phyloP scores from a whole-genome alignment of 1,140 invertebrate genomes.

The Vanessa atalanta region DNA sequence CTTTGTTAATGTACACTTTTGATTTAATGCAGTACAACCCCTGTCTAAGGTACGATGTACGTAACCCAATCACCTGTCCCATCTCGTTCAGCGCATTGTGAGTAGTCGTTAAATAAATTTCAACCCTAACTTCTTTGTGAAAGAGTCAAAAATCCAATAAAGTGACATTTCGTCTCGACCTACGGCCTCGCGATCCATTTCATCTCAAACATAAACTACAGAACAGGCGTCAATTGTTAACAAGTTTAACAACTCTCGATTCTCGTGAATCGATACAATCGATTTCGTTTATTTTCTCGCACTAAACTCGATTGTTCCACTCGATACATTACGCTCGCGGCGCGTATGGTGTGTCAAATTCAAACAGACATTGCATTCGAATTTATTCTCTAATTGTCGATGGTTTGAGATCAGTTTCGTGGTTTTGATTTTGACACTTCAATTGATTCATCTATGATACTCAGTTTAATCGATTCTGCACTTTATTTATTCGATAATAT shows the following conservation, averaged over 20 bases:
- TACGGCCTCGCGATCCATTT: slow-evolving; percentile 75
- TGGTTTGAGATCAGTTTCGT: slow-evolving; percentile 54
- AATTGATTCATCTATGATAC: slow-evolving; percentile 51
- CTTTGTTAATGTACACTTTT: slow-evolving; percentile 39
- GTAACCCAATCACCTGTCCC: slow-evolving; percentile 63
- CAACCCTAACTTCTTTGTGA: slow-evolving; percentile 37
- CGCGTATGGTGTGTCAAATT: slow-evolving; percentile 55
- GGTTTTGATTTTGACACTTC: slow-evolving; percentile 60
- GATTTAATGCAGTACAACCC: slow-evolving; percentile 38
- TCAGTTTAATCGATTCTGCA: slow-evolving; percentile 35
- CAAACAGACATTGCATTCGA: slow-evolving; percentile 42
- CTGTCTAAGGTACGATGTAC: slow-evolving; percentile 46
- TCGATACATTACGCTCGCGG: slow-evolving; percentile 60
- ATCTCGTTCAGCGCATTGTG: slow-evolving; percentile 65
- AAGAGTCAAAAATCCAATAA: slow-evolving; percentile 38
- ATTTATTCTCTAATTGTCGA: slow-evolving; percentile 55
- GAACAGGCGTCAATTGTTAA: slow-evolving; percentile 78
- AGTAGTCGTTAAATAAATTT: slow-evolving; percentile 38
- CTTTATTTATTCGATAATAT: slow-evolving; percentile 42
- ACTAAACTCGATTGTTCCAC: slow-evolving; percentile 69
- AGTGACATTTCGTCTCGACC: slow-evolving; percentile 53
- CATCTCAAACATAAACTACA: slow-evolving; percentile 77
- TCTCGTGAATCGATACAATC: slow-evolving; percentile 75
- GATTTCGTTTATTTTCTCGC: slow-evolving; percentile 75
- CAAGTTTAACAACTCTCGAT: slow-evolving; percentile 77